Evolutionary conservation across 1,140 invertebrate species (phyloP), one percentile per base, ranked within the genome.

Genomic region (Zeugodacus cucurbitae): DNA sequence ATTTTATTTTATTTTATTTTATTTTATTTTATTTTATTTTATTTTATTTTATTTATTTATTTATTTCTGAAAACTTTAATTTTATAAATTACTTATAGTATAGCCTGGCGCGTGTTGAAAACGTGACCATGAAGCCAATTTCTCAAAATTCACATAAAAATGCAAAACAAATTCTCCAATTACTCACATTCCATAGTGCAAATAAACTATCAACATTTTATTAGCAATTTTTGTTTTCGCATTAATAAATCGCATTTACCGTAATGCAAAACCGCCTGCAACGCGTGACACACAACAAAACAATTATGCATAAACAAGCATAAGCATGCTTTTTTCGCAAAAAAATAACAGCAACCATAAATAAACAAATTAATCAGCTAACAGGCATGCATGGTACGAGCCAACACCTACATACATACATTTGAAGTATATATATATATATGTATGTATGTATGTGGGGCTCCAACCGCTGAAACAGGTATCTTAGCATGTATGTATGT

Each of bases 281-380:
- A 82, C 20, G 37, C 74, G 41, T 82, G 74, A 82, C 74, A 82
- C 26, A 26, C 11, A 82, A 82, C 74, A 82, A 82, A 82, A 48
- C n/a, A 82, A 82, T 82, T 82, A 48, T 48, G 17, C 41, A 34
- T 54, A 48, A 48, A 82, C 37, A 48, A 82, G 26, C 44, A 82
- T 48, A 82, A n/a, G n/a, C n/a, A n/a, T n/a, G n/a, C n/a, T 48
- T 41, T 11, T 26, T 82, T 26, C 37, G 14, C 41, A 78, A 26
- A 54, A 48, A 10, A 44, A 44, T 14, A 82, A 54, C 22, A 82
- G 29, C 22, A 82, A 34, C 14, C 8, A 62, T n/a, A 26, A 34
- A 32, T 22, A 17, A 74, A 22, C 67, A 74, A 74, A 17, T 74
- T 37, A 74, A 74, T 74, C 17, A 34, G 34, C 67, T 37, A 37